These are phyloP conservation scores for Anolis carolinensis DNA, from an alignment of 2,113 vertebrate species.

Conservation along the genomic window DNA sequence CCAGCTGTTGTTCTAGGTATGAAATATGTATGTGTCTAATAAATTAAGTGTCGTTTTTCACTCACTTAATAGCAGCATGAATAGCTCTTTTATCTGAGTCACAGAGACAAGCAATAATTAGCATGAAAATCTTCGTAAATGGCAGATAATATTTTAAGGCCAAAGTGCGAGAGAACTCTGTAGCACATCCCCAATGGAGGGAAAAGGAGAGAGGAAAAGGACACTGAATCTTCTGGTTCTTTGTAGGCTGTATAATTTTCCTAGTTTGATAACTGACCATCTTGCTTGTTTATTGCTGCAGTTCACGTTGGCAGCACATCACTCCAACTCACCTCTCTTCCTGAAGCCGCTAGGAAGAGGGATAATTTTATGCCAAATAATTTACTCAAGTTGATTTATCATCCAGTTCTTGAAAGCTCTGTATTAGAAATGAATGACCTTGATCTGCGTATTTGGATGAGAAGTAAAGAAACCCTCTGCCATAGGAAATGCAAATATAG, in stretches of 20 bases:
- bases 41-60: slow-evolving; percentile 40
- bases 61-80: slow-evolving; percentile 41
- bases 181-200: slow-evolving; percentile 10
- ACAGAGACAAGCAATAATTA: slow-evolving; percentile 57
- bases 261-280: slow-evolving; percentile 64
- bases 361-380: slow-evolving; percentile 69
- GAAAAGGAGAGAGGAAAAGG: slow-evolving; percentile 13
- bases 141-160: slow-evolving; percentile 44
- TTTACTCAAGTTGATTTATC: slow-evolving; percentile 75
- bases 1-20: neutral
- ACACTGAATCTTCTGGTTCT: slow-evolving; percentile 54
- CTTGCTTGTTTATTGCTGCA: slow-evolving; percentile 70
- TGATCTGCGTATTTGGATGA: slow-evolving; percentile 68
- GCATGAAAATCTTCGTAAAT: slow-evolving; percentile 43
- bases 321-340: slow-evolving; percentile 48
- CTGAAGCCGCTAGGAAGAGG: slow-evolving; percentile 59
- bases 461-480: neutral
- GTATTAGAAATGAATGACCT: slow-evolving; percentile 69
- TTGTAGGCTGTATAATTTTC: slow-evolving; percentile 65
- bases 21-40: neutral
- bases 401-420: slow-evolving; percentile 53
- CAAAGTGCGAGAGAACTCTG: slow-evolving; percentile 47
- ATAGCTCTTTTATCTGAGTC: slow-evolving; percentile 47
- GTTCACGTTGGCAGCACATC: slow-evolving; percentile 56
- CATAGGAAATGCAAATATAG: neutral